Evolutionary conservation across 2,113 vertebrate genomes (phyloP).

Genomic region (Oxyura jamaicensis): DNA sequence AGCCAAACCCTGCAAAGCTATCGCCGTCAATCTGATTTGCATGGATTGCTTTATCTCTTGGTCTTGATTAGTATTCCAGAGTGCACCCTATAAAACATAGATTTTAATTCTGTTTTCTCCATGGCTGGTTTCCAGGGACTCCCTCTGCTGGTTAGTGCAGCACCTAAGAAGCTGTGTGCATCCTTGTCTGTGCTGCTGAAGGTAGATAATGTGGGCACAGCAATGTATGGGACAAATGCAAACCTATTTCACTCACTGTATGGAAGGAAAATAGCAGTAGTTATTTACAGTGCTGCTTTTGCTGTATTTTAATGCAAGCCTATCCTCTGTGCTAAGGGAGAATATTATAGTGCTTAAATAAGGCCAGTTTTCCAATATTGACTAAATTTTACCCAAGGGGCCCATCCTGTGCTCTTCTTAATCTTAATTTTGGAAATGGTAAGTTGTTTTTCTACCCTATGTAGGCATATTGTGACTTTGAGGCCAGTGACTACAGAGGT

Average conservation of each 20-base stretch:
- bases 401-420: not conserved
- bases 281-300: not conserved
- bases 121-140: not conserved
- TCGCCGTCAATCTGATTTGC: not conserved
- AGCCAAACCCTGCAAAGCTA: not conserved
- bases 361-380: not conserved
- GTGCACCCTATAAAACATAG: not conserved
- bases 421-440: not conserved
- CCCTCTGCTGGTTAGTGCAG: constrained; percentile 17
- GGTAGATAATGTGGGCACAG: not conserved
- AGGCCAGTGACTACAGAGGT: not conserved
- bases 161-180: accelerated
- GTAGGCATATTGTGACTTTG: not conserved
- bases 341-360: not conserved
- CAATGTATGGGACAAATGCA: not conserved
- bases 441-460: not conserved
- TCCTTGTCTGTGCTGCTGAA: accelerated
- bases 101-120: not conserved
- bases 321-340: not conserved
- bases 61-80: constrained; percentile 12
- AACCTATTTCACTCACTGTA: not conserved
- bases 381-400: not conserved
- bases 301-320: not conserved
- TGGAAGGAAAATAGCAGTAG: not conserved
- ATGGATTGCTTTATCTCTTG: constrained; percentile 20